phyloP scores from a whole-genome alignment of 2,888 invertebrate genomes.

The Therioaphis trifolii region DNA sequence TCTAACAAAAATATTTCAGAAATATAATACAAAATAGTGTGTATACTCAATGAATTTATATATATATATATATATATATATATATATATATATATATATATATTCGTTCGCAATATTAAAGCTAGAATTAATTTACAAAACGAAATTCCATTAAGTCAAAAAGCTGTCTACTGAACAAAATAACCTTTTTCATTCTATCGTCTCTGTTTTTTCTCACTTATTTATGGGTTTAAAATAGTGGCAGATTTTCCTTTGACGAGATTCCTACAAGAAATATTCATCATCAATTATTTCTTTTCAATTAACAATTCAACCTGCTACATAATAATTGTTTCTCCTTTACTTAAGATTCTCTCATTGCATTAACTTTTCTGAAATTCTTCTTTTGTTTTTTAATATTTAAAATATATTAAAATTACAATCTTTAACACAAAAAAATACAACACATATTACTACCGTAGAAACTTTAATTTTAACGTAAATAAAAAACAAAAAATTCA shows the following conservation, averaged over 20 bases:
- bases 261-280: constrained; percentile 6
- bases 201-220: constrained; percentile 7
- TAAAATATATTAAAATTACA: not conserved
- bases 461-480: no score
- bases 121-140: constrained; percentile 11
- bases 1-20: no score
- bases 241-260: not conserved
- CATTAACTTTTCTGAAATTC: no score
- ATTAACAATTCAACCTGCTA: constrained; percentile 14
- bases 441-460: no score
- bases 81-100: no score
- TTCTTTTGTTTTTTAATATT: not conserved
- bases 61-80: no score
- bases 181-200: constrained; percentile 2
- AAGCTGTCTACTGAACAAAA: constrained; percentile 5
- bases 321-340: constrained; percentile 15
- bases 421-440: no score
- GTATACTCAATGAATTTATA: no score
- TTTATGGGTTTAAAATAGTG: not conserved
- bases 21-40: no score
- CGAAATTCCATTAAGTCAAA: not conserved
- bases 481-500: no score
- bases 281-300: constrained; percentile 37
- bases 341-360: not conserved
- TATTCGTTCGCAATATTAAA: not conserved